These are phyloP conservation scores for Sussaba pulchella DNA, from an alignment of 2,888 invertebrate genomes.

Conservation along the genomic window DNA sequence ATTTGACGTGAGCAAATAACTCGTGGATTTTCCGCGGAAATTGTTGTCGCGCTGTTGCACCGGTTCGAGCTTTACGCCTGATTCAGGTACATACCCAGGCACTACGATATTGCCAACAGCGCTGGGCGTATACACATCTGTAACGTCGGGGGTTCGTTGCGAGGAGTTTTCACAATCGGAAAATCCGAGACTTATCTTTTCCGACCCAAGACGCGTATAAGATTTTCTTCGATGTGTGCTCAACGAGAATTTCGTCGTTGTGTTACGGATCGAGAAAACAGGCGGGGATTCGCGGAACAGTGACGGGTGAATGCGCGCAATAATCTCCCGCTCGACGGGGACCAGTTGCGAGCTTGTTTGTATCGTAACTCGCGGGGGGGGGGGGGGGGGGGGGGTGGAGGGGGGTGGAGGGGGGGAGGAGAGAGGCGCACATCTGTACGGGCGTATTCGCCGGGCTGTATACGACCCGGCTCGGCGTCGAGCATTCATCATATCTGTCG, in stretches of 20 bases:
- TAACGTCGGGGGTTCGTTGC: neutral
- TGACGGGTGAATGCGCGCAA: conserved; percentile 76
- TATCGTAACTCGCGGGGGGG: neutral
- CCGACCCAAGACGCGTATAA: conserved; percentile 3
- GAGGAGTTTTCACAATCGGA: conserved; percentile 30
- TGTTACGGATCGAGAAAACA: conserved; percentile 30
- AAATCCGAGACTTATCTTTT: conserved; percentile 5
- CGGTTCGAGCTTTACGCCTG: neutral
- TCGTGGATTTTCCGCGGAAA: conserved; percentile 33
- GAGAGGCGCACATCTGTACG: conserved; percentile 8
- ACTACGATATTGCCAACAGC: conserved; percentile 8
- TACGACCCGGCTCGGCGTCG: conserved; percentile 71
- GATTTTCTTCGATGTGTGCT: conserved; percentile 27
- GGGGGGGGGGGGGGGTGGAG: too few species aligned
- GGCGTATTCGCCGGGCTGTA: conserved; percentile 38
- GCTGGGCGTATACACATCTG: neutral
- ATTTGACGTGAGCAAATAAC: conserved; percentile 42
- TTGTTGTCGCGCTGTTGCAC: conserved; percentile 23
- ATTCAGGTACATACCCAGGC: neutral
- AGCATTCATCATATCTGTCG: conserved; percentile 81
- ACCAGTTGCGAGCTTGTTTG: conserved; percentile 29
- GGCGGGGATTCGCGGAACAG: conserved; percentile 54
- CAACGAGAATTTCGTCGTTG: conserved; percentile 19
- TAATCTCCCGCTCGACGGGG: conserved; percentile 73
- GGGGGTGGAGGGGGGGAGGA: too few species aligned